Percentiles rank a stretch among this genome's conserved stretches.
Evolutionary conservation across 2,888 invertebrate genomes (phyloP).

Genomic region (Pollenia labialis): DNA sequence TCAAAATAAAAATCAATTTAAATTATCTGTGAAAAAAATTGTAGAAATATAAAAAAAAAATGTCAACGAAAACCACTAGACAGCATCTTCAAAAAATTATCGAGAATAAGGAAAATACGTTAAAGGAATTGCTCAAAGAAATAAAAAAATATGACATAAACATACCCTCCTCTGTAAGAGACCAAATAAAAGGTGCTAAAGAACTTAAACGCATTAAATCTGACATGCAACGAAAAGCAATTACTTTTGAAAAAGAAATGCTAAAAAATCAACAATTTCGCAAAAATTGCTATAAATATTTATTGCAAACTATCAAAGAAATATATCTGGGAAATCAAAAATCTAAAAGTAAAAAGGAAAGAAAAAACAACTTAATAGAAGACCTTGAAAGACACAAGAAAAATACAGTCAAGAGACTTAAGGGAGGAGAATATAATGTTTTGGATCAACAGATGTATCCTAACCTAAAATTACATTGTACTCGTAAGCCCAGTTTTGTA

Average conservation of each 20-base stretch:
- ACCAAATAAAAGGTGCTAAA: constrained; percentile 6
- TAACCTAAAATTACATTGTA: not conserved
- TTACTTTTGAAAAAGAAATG: not conserved
- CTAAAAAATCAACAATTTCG: constrained; percentile 21
- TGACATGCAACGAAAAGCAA: not conserved
- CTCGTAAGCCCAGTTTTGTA: constrained; percentile 20
- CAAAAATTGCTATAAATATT: constrained; percentile 35
- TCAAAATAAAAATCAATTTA: too few species aligned
- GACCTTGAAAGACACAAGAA: not conserved
- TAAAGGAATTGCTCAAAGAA: constrained; percentile 36
- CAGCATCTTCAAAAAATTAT: constrained; percentile 30
- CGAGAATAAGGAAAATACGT: constrained; percentile 14
- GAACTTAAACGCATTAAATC: constrained; percentile 1
- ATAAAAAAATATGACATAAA: constrained; percentile 35
- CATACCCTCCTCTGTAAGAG: constrained; percentile 1
- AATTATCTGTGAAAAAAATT: constrained; percentile 17
- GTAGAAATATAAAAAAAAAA: constrained; percentile 2
- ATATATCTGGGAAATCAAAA: constrained; percentile 1
- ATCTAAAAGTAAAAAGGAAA: not conserved
- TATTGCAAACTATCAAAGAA: constrained; percentile 32
- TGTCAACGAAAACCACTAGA: constrained; percentile 4
- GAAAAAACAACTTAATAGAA: not conserved
- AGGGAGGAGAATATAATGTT: not conserved
- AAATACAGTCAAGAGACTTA: not conserved
- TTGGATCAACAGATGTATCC: not conserved